phyloP scores from a whole-genome alignment of 2,888 invertebrate genomes.

The Volucella inanis region DNA sequence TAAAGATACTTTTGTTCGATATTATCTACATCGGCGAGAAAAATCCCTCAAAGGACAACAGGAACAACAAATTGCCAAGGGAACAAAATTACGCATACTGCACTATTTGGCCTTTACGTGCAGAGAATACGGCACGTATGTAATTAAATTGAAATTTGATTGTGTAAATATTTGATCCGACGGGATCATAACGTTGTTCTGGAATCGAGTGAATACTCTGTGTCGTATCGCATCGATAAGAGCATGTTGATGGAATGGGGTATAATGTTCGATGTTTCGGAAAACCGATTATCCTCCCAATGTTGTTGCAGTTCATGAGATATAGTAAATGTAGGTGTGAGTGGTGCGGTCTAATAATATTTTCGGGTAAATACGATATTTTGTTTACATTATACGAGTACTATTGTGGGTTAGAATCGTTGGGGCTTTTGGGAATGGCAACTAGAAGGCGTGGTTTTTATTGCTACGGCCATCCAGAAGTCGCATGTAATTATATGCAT shows the following conservation, averaged over 20 bases:
- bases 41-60: no score
- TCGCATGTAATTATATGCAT: not conserved
- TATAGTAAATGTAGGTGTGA: not conserved
- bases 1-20: conserved; percentile 30
- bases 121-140: conserved; percentile 61
- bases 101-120: conserved; percentile 55
- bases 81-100: no score
- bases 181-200: conserved; percentile 44
- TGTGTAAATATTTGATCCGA: conserved; percentile 71
- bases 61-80: no score
- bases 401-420: not conserved
- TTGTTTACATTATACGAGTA: conserved; percentile 33
- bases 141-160: conserved; percentile 70
- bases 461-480: not conserved
- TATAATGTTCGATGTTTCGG: not conserved
- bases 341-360: conserved; percentile 37
- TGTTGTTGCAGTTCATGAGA: not conserved
- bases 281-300: not conserved
- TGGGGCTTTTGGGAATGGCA: conserved; percentile 14
- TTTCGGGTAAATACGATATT: conserved; percentile 58
- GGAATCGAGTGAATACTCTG: no score
- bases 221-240: no score
- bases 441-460: conserved; percentile 10
- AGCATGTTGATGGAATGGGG: no score
- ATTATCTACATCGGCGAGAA: not conserved